Conservation (phyloP, 2,113 vertebrate species). For the Thermophis baileyi region DNA sequence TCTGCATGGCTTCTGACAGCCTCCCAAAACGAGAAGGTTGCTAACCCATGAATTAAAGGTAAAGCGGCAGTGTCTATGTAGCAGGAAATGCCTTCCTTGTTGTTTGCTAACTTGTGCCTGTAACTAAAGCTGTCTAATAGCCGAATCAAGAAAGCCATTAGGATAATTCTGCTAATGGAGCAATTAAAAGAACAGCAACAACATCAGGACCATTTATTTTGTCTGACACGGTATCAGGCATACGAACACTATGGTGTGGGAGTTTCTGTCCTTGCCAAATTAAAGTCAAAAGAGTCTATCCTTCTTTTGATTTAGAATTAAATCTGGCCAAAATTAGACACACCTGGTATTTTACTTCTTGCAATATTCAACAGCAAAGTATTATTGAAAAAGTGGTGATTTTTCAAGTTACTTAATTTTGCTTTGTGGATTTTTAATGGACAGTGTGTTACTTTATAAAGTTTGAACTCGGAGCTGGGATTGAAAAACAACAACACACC, state of each 20-base stretch:
- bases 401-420: not conserved
- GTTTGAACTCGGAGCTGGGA: conserved; percentile 34
- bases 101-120: conserved; percentile 14
- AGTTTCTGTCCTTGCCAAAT: conserved; percentile 10
- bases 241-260: not conserved
- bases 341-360: conserved; percentile 23
- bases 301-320: not conserved
- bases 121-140: conserved; percentile 17
- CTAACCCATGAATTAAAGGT: not conserved
- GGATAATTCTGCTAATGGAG: conserved; percentile 44
- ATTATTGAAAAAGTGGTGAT: not conserved
- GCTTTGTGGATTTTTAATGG: conserved; percentile 6
- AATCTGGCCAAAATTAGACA: not conserved
- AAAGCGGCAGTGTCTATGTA: not conserved
- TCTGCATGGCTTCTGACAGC: not conserved
- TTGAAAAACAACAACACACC: not conserved
- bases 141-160: conserved; percentile 23
- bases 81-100: not conserved
- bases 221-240: conserved; percentile 30
- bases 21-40: not conserved
- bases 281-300: conserved; percentile 6
- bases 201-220: conserved; percentile 35
- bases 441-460: not conserved
- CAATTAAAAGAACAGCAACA: not conserved
- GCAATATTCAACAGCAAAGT: conserved; percentile 1